Conservation (phyloP, 1,140 invertebrate genomes). For the Medauroidea extradentata region DNA sequence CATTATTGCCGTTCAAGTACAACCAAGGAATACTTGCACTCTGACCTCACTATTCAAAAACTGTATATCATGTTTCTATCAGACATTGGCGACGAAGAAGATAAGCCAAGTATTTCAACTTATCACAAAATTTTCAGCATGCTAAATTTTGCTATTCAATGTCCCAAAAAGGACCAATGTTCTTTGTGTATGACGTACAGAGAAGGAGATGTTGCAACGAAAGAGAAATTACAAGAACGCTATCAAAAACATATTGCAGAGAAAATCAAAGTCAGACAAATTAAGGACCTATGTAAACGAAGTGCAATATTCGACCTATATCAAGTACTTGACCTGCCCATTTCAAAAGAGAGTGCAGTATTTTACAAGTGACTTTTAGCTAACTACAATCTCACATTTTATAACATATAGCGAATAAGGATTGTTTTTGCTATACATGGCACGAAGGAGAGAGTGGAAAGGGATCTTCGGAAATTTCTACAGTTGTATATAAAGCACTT, state of each 20-base stretch:
- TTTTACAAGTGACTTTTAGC: conserved; percentile 3
- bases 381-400: conserved; percentile 9
- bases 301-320: neutral
- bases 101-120: conserved; percentile 1
- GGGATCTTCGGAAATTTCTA: too few relatives aligned
- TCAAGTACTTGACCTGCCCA: conserved; percentile 2
- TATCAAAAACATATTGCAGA: neutral
- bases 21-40: conserved; percentile 7
- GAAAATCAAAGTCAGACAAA: too few relatives aligned
- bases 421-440: conserved; percentile 12
- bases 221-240: neutral
- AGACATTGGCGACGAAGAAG: neutral
- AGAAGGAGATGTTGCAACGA: neutral
- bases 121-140: neutral
- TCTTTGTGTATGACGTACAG: conserved; percentile 6
- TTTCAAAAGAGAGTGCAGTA: conserved; percentile 2
- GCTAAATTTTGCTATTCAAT: conserved; percentile 4
- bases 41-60: conserved; percentile 4
- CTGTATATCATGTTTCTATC: neutral
- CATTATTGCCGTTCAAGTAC: conserved; percentile 8
- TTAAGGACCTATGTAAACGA: too few relatives aligned
- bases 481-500: too few relatives aligned
- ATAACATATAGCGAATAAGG: neutral
- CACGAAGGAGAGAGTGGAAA: too few relatives aligned
- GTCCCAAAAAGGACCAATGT: conserved; percentile 12